phyloP scores from a whole-genome alignment of 2,113 vertebrate species.

The Capra hircus region DNA sequence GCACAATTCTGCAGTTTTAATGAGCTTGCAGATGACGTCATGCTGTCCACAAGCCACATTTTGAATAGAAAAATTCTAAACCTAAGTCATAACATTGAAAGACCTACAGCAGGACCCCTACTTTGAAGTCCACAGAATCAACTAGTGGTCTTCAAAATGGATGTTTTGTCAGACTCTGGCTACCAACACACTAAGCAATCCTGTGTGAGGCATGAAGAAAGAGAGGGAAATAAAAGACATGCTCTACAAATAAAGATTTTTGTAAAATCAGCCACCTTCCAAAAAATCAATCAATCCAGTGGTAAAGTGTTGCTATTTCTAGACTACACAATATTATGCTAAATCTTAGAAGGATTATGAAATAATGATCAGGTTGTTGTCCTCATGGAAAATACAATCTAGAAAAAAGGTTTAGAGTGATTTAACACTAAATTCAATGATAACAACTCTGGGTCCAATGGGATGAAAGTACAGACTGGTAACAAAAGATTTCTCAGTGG shows the following conservation, averaged over 20 bases:
- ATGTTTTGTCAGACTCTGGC: not conserved
- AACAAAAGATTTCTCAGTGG: not conserved
- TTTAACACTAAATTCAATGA: not conserved
- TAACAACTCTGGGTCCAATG: not conserved
- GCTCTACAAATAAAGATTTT: not conserved
- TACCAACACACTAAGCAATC: not conserved
- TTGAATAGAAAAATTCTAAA: not conserved
- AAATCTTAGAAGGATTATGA: constrained; percentile 2
- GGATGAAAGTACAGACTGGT: not conserved
- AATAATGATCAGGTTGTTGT: not conserved
- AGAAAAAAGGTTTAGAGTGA: not conserved
- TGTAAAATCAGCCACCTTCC: not conserved
- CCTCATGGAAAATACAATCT: not conserved
- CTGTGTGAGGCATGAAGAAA: not conserved
- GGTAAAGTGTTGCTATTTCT: not conserved
- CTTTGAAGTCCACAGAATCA: not conserved
- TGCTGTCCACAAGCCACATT: not conserved
- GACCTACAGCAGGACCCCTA: not conserved
- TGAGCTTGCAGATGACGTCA: not conserved
- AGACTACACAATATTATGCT: not conserved
- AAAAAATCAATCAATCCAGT: not conserved
- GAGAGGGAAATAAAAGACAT: not conserved
- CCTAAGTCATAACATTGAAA: not conserved
- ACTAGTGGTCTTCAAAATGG: not conserved
- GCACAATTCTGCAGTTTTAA: not conserved